Conservation (phyloP, 2,888 invertebrate species). For the Agapostemon virescens region DNA sequence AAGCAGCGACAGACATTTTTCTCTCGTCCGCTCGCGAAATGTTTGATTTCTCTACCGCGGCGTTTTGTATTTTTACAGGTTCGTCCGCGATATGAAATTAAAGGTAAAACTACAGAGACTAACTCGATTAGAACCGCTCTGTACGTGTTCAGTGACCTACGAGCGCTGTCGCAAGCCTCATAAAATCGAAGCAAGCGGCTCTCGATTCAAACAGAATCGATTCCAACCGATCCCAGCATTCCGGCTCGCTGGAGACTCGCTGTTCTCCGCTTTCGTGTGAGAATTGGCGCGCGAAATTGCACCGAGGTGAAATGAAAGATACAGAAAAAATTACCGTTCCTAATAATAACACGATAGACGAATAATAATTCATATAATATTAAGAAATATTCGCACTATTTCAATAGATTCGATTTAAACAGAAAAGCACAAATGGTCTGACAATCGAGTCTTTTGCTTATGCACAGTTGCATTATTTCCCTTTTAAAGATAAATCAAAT, state of each 20-base stretch:
- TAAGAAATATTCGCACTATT: too few species aligned
- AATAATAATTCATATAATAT: too few species aligned
- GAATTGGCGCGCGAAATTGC: background rate
- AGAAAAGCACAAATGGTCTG: too few species aligned
- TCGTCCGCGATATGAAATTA: background rate
- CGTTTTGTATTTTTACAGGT: background rate
- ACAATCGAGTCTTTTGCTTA: too few species aligned
- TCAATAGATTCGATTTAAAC: too few species aligned
- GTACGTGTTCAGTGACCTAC: slow-evolving; percentile 12
- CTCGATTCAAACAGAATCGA: background rate
- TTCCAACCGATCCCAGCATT: slow-evolving; percentile 13
- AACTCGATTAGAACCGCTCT: background rate
- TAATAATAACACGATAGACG: background rate
- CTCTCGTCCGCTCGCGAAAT: background rate
- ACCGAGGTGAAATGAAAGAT: background rate
- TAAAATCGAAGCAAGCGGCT: background rate
- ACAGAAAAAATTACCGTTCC: background rate
- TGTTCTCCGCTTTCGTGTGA: background rate
- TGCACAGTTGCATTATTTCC: too few species aligned
- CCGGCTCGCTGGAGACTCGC: background rate
- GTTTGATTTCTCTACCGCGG: background rate
- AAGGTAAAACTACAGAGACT: slow-evolving; percentile 5
- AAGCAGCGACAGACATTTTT: background rate
- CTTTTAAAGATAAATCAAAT: too few species aligned
- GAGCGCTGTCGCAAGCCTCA: slow-evolving; percentile 4